Base-by-base conservation (phyloP, 2,797 vertebrate species). In the Pipistrellus pygmaeus region DNA sequence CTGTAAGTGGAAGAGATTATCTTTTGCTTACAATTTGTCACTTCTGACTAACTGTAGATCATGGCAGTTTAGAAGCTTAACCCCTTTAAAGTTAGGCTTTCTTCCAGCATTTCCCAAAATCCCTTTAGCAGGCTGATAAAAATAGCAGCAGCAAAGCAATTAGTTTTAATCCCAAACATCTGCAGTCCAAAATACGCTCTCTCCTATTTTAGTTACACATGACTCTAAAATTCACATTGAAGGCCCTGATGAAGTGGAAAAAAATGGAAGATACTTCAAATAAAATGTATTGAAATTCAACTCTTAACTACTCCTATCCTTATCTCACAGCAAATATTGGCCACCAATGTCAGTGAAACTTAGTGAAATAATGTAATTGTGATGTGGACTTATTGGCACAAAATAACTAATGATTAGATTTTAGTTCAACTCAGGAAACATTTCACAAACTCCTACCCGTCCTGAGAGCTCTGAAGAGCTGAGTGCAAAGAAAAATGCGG, bases 21-120 rank as follows among this genome's bases (percentile, higher is more conserved):
- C 77, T 93, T 83, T 96, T 94, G 86, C 88, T 89, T 91, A 95
- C 93, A 95, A 92, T 97, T 94, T 96, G 92, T 97, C 90, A 95
- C 86, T 88, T 82, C 46, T 91, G 77, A 95, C 83, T 75, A 78
- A 96, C 94, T 84, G 62, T 84, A 94, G 91, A 95, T 95, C 90
- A 94, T 62, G 96, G 92, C 82, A 64, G 55, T 95, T 95, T 94
- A 95, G 71, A 96, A 81, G 86, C 95, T 95, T 96, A 97, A 91
- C 62, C 85, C 85, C 75, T 96, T 94, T 95, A 89, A 88, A 88
- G 62, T 95, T 57, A 75, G 75, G 69, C 88, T 95, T 93, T 93
- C 86, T 90, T 90, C 57, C 64, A 95, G 73, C 76, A 91, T 92
- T 91, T 90, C 81, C 66, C 91, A 91, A 97, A 91, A 91, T 75